phyloP scores from a whole-genome alignment of 2,797 vertebrate species.

The Steatocranus sp. region DNA sequence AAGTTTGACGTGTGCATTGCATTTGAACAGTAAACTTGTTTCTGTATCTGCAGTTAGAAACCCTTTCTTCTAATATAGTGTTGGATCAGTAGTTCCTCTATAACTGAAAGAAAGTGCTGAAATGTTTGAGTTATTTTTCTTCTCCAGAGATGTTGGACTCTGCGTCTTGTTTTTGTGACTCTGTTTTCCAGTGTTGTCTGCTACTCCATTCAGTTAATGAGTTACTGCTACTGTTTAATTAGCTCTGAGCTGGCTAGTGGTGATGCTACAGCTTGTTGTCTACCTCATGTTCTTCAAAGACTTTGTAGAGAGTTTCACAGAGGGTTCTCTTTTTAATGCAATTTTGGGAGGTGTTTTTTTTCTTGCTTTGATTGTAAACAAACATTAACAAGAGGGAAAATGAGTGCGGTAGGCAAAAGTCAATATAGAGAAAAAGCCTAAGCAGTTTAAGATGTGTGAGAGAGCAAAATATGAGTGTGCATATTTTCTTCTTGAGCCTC shows the following conservation, averaged over 20 bases:
- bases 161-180: not conserved
- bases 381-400: not conserved
- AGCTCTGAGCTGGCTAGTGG: constrained; percentile 11
- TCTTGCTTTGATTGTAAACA: constrained; percentile 33
- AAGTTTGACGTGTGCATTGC: not conserved
- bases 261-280: not conserved
- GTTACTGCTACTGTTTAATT: constrained; percentile 17
- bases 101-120: not conserved
- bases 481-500: not conserved
- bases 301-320: constrained; percentile 9
- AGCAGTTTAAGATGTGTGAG: not conserved
- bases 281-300: constrained; percentile 59
- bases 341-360: constrained; percentile 4
- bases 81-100: not conserved
- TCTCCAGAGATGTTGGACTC: not conserved
- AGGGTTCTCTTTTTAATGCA: not conserved
- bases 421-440: not conserved
- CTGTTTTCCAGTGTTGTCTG: not conserved
- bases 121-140: not conserved
- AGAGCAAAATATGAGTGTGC: not conserved
- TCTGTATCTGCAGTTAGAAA: not conserved
- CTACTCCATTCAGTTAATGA: constrained; percentile 11
- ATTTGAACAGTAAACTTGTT: not conserved
- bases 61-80: not conserved
- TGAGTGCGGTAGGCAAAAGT: not conserved